phyloP scores from a whole-genome alignment of 2,888 invertebrate genomes.

The Drosophila histrio region DNA sequence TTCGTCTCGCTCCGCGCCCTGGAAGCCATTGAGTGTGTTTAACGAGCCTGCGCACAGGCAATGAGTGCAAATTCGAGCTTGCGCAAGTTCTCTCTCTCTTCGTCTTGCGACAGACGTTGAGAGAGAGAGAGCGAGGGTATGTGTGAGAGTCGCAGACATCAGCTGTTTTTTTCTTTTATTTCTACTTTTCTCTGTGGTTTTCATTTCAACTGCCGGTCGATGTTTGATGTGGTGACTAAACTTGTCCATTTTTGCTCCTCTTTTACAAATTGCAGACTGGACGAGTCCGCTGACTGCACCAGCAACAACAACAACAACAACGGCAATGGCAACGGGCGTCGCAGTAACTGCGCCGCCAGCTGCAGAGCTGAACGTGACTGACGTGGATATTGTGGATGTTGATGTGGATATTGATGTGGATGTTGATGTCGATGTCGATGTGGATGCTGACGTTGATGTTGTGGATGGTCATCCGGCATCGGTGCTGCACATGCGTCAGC shows the following conservation, averaged over 20 bases:
- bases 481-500: constrained; percentile 78
- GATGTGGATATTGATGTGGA: too few species aligned
- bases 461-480: constrained; percentile 81
- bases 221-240: constrained; percentile 29
- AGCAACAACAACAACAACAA: constrained; percentile 50
- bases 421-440: constrained; percentile 27
- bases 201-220: constrained; percentile 38
- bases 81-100: constrained; percentile 22
- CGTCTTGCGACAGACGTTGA: background rate
- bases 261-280: constrained; percentile 78
- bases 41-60: constrained; percentile 54
- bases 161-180: constrained; percentile 70
- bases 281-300: constrained; percentile 83
- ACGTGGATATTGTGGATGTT: constrained; percentile 26
- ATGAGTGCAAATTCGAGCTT: constrained; percentile 49
- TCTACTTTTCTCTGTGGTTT: constrained; percentile 43
- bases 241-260: constrained; percentile 14
- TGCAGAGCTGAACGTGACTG: constrained; percentile 34
- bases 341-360: constrained; percentile 28
- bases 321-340: constrained; percentile 41
- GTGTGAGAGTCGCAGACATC: constrained; percentile 53
- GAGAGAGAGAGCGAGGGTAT: constrained; percentile 1
- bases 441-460: constrained; percentile 76
- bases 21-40: constrained; percentile 59
- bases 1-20: constrained; percentile 40